These are phyloP conservation scores for Aurelia sp. DNA, from an alignment of 30 jellyfish, hydroid and myxozoan genomes.

Conservation along the genomic window DNA sequence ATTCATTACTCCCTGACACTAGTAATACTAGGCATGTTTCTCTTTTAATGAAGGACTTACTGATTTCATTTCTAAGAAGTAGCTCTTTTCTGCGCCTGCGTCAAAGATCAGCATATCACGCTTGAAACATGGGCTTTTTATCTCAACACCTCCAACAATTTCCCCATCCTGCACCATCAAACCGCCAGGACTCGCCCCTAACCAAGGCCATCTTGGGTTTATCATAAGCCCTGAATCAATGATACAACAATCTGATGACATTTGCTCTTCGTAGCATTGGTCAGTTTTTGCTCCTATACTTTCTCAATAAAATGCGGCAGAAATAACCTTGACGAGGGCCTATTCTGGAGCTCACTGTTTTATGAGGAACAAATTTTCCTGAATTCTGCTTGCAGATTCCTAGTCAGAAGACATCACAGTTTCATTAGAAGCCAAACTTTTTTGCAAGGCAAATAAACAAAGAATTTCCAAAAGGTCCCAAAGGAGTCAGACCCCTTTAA, in stretches of 20 bases:
- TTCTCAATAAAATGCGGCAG: too few species aligned
- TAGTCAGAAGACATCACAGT: too few species aligned
- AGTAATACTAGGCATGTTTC: slow-evolving; percentile 20
- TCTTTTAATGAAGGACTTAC: slow-evolving; percentile 6
- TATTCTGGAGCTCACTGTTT: too few species aligned
- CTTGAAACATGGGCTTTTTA: slow-evolving; percentile 1
- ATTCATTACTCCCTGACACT: slow-evolving; percentile 64
- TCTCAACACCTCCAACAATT: slow-evolving; percentile 29
- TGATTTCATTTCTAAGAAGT: not conserved
- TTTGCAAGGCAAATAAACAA: too few species aligned
- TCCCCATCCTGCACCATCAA: slow-evolving; percentile 5
- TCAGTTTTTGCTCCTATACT: too few species aligned
- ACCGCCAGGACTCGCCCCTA: slow-evolving; percentile 48
- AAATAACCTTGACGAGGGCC: too few species aligned
- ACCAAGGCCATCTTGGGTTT: slow-evolving; percentile 14
- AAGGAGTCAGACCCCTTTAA: too few species aligned
- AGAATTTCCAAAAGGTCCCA: too few species aligned
- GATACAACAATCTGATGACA: slow-evolving; percentile 1
- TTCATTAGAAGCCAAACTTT: too few species aligned
- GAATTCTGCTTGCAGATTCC: too few species aligned
- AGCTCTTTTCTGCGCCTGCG: slow-evolving; percentile 6
- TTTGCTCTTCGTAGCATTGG: slow-evolving; percentile 1
- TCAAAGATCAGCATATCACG: slow-evolving; percentile 4
- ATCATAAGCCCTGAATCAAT: not conserved
- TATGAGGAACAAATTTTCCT: too few species aligned